These are phyloP conservation scores for Lochmaea capreae DNA, from an alignment of 2,888 invertebrate species.

Conservation along the genomic window DNA sequence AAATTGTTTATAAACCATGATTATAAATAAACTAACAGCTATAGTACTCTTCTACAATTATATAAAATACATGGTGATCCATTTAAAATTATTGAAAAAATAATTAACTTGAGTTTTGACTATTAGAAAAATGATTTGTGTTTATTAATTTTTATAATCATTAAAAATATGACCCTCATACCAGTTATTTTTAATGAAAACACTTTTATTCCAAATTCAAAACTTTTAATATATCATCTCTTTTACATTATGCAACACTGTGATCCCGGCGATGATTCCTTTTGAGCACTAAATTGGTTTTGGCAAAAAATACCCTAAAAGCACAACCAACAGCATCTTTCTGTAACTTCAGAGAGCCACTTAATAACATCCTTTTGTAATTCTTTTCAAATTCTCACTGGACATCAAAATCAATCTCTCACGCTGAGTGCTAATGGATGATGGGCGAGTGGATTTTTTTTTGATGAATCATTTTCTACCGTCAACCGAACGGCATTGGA, in stretches of 20 bases:
- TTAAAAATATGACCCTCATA: too few relatives aligned
- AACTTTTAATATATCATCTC: slow-evolving; percentile 11
- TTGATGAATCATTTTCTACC: slow-evolving; percentile 13
- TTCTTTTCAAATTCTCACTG: slow-evolving; percentile 30
- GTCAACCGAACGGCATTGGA: neutral
- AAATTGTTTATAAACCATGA: too few relatives aligned
- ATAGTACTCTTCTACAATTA: too few relatives aligned
- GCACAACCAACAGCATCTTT: slow-evolving; percentile 12
- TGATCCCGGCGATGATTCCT: slow-evolving; percentile 5
- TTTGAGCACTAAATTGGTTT: slow-evolving; percentile 25
- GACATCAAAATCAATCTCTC: slow-evolving; percentile 33
- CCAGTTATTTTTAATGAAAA: neutral
- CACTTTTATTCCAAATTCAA: neutral
- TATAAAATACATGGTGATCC: too few relatives aligned
- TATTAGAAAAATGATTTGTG: too few relatives aligned
- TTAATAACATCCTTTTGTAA: slow-evolving; percentile 34
- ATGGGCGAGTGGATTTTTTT: slow-evolving; percentile 18
- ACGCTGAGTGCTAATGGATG: slow-evolving; percentile 32
- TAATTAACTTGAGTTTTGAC: too few relatives aligned
- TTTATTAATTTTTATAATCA: too few relatives aligned
- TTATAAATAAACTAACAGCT: too few relatives aligned
- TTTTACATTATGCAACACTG: slow-evolving; percentile 1
- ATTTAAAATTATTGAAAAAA: too few relatives aligned
- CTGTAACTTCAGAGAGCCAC: slow-evolving; percentile 23
- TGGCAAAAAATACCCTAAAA: slow-evolving; percentile 20